A percentile compares a stretch with the other conserved stretches of the same genome.
Evolutionary conservation across 92 coral and sea anemone genomes (phyloP).

Genomic region (Pocillopora meandrina): DNA sequence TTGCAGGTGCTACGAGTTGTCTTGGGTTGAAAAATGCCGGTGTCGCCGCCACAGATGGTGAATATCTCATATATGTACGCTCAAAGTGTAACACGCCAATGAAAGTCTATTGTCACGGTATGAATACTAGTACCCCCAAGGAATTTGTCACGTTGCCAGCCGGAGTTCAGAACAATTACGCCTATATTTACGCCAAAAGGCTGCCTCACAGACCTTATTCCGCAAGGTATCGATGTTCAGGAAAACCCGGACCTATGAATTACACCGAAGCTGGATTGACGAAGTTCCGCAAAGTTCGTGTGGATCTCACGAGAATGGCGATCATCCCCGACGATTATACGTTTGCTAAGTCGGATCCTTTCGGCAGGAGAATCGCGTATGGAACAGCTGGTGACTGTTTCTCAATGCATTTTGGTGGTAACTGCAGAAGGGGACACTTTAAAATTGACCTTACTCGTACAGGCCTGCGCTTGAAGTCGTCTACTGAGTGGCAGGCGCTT

Average conservation of each 20-base stretch:
- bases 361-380: conserved; percentile 72
- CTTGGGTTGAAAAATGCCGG: conserved; percentile 77
- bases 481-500: conserved; percentile 69
- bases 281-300: conserved; percentile 77
- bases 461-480: conserved; percentile 68
- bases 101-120: conserved; percentile 91
- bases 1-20: conserved; percentile 87
- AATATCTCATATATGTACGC: conserved; percentile 80
- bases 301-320: conserved; percentile 78
- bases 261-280: conserved; percentile 81
- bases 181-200: conserved; percentile 79
- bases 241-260: conserved; percentile 52
- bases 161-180: conserved; percentile 88
- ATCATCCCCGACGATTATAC: conserved; percentile 80
- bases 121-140: conserved; percentile 83
- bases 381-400: conserved; percentile 98
- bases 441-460: conserved; percentile 87
- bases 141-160: conserved; percentile 83
- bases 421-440: conserved; percentile 92
- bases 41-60: conserved; percentile 81
- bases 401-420: conserved; percentile 80
- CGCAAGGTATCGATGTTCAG: conserved; percentile 78
- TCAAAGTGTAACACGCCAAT: conserved; percentile 81
- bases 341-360: conserved; percentile 77
- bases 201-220: conserved; percentile 74